Evolutionary conservation across 2,888 invertebrate species (phyloP).

Genomic region (Opisthograptis luteolata): DNA sequence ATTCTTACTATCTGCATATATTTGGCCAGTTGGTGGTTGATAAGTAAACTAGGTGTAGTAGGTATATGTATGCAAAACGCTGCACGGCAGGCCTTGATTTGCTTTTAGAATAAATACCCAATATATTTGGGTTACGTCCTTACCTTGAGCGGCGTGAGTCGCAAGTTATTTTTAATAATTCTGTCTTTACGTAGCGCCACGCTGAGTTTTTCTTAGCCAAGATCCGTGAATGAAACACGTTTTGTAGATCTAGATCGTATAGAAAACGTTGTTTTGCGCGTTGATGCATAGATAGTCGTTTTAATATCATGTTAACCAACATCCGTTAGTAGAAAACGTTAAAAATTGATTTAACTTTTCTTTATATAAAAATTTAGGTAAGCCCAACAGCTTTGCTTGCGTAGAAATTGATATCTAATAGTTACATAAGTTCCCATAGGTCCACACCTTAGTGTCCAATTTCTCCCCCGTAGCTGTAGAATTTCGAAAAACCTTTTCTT

Average conservation of each 20-base stretch:
- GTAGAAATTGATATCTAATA: too few relatives aligned
- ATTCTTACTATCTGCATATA: neutral
- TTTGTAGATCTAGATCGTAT: constrained; percentile 17
- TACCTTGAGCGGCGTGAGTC: constrained; percentile 75
- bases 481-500: too few relatives aligned
- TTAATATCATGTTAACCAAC: neutral
- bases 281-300: neutral
- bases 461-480: too few relatives aligned
- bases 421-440: too few relatives aligned
- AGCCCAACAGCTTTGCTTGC: too few relatives aligned
- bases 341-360: too few relatives aligned
- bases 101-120: constrained; percentile 61
- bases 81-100: constrained; percentile 66
- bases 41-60: neutral
- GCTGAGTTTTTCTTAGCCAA: constrained; percentile 43
- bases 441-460: too few relatives aligned
- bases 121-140: constrained; percentile 75
- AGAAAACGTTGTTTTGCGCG: neutral
- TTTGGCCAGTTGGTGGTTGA: neutral
- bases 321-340: neutral
- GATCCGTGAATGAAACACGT: constrained; percentile 38
- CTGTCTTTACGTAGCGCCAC: constrained; percentile 53
- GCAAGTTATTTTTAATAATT: constrained; percentile 74
- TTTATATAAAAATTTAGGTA: too few relatives aligned
- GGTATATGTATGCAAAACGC: constrained; percentile 1